Percentiles rank a stretch among this genome's conserved stretches.
These are phyloP conservation scores for Schizaphis graminum DNA, from an alignment of 2,888 invertebrate genomes.

Conservation along the genomic window DNA sequence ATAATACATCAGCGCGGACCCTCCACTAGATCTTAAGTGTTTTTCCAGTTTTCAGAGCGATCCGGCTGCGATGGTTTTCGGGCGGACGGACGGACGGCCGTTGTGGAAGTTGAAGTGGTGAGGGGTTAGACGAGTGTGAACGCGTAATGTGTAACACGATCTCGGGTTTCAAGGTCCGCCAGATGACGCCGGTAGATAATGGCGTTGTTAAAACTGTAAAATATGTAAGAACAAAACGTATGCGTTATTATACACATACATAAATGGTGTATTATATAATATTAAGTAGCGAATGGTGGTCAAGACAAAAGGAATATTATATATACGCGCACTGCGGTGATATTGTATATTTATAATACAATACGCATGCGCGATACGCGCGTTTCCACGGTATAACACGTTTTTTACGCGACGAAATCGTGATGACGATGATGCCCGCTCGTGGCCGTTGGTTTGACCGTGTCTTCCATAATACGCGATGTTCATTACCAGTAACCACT, in stretches of 20 bases:
- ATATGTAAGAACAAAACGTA: slow-evolving; percentile 1
- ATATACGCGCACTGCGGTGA: not conserved
- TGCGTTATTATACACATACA: not conserved
- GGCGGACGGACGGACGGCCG: not conserved
- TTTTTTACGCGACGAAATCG: slow-evolving; percentile 2
- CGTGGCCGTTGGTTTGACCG: not conserved
- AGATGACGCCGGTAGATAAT: slow-evolving; percentile 46
- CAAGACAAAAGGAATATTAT: not conserved
- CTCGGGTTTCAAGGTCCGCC: slow-evolving; percentile 53
- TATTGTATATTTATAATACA: not conserved
- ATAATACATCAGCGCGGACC: not conserved
- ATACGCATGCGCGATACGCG: not conserved
- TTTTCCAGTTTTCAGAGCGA: slow-evolving; percentile 44
- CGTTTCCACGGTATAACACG: not conserved
- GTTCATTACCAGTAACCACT: no score
- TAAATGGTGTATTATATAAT: not conserved
- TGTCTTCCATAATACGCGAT: not conserved
- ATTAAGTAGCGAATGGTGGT: not conserved
- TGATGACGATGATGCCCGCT: not conserved
- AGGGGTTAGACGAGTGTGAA: not conserved
- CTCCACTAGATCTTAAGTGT: not conserved
- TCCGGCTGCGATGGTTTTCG: slow-evolving; percentile 8
- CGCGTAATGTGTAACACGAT: slow-evolving; percentile 54
- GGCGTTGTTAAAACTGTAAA: not conserved
- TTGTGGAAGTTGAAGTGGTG: not conserved